These are phyloP conservation scores for Taeniopygia guttata DNA, from an alignment of 2,797 vertebrate species.

Conservation along the genomic window DNA sequence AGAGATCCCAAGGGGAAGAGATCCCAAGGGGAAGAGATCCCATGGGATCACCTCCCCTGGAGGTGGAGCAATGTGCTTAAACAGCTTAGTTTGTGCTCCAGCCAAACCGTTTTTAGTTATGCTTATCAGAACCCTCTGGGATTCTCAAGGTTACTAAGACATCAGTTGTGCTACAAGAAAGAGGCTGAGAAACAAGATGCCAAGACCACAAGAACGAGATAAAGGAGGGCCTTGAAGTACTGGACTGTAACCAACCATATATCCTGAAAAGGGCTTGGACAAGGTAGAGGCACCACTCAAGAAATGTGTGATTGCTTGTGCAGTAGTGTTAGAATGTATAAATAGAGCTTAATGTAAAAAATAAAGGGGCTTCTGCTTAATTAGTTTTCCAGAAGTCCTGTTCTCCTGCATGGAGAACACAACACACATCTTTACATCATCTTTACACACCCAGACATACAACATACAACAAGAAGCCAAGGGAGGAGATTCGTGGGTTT, in stretches of 20 bases:
- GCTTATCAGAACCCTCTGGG: background rate
- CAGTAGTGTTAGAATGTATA: background rate
- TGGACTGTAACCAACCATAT: background rate
- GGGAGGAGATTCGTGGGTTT: background rate
- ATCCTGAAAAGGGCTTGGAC: background rate
- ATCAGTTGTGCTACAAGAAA: background rate
- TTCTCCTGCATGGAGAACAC: background rate
- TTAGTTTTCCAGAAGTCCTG: background rate
- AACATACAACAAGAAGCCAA: background rate
- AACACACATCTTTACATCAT: background rate
- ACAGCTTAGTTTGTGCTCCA: background rate
- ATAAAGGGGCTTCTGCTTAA: background rate
- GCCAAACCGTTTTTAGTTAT: background rate
- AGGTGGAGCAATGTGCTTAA: background rate
- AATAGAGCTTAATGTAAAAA: background rate
- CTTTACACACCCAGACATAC: background rate
- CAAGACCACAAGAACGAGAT: background rate
- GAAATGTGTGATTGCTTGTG: background rate
- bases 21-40: background rate
- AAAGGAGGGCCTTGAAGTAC: background rate
- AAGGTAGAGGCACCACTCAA: background rate
- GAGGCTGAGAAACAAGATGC: background rate
- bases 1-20: rapidly evolving
- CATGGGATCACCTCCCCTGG: background rate
- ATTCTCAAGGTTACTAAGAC: background rate